Evolutionary conservation across 2,797 vertebrate genomes (phyloP).

Genomic region (Prionace glauca): DNA sequence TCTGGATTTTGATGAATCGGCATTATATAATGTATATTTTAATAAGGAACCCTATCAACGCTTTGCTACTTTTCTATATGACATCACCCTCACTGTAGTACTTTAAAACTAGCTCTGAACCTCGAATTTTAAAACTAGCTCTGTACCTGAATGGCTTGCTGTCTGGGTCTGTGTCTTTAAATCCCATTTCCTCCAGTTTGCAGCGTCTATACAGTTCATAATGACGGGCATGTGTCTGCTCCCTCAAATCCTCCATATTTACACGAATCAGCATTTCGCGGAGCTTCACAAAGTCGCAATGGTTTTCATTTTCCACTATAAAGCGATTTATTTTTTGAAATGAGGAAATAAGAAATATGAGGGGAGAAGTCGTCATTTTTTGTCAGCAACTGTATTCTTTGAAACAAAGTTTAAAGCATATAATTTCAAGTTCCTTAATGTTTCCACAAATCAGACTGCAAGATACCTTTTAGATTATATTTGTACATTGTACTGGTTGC

Average conservation of each 20-base stretch:
- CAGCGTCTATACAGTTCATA: slow-evolving; percentile 69
- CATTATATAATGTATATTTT: neutral
- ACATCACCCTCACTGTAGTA: neutral
- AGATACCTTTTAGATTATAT: neutral
- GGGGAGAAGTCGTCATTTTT: neutral
- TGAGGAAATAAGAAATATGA: neutral
- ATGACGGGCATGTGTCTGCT: slow-evolving; percentile 67
- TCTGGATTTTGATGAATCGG: neutral
- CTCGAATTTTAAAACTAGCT: fast-evolving
- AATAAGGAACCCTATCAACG: neutral
- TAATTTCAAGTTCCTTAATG: neutral
- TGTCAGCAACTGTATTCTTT: neutral
- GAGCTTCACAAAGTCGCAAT: slow-evolving; percentile 72
- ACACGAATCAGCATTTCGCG: slow-evolving; percentile 71
- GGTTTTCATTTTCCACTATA: slow-evolving; percentile 68
- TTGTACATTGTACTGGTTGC: neutral
- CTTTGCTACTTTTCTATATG: neutral
- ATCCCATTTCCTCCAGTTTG: slow-evolving; percentile 72
- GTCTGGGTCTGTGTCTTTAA: slow-evolving; percentile 69
- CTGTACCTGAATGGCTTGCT: slow-evolving; percentile 70
- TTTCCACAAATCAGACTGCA: neutral
- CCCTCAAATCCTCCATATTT: slow-evolving; percentile 70
- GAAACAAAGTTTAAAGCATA: neutral
- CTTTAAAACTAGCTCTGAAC: too few species aligned
- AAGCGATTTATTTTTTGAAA: neutral